phyloP scores from a whole-genome alignment of 2,888 invertebrate genomes.

The Sclerodermus sp. region DNA sequence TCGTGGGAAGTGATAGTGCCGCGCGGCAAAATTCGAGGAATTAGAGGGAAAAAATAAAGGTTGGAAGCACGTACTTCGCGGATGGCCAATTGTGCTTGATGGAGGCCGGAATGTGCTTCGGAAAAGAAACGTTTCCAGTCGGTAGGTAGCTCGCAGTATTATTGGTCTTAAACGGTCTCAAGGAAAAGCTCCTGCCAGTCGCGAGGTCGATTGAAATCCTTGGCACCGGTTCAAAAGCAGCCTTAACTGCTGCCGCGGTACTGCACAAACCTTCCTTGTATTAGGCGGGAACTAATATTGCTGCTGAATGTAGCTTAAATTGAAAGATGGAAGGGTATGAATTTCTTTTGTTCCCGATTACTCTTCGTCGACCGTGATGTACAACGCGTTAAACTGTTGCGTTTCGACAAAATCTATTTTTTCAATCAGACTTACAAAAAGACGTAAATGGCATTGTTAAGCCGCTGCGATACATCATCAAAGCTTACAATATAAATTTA shows the following conservation, averaged over 20 bases:
- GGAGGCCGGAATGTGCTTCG: constrained; percentile 1
- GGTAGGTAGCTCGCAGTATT: constrained; percentile 8
- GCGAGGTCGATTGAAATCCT: constrained; percentile 46
- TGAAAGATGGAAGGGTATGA: too few relatives aligned
- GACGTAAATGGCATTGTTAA: too few relatives aligned
- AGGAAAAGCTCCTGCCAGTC: constrained; percentile 29
- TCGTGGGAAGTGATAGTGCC: too few relatives aligned
- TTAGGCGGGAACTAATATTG: constrained; percentile 10
- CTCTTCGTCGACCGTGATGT: too few relatives aligned
- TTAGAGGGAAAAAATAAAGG: background rate
- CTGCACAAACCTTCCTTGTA: constrained; percentile 10
- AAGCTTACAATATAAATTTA: too few relatives aligned
- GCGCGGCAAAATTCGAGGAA: background rate
- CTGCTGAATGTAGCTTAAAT: background rate
- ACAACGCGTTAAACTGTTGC: too few relatives aligned
- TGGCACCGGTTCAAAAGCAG: constrained; percentile 48
- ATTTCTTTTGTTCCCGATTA: too few relatives aligned
- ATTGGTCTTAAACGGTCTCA: constrained; percentile 33
- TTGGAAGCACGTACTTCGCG: constrained; percentile 11
- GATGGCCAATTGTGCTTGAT: constrained; percentile 7
- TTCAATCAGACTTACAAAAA: too few relatives aligned
- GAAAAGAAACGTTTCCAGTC: constrained; percentile 5
- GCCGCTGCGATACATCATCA: too few relatives aligned
- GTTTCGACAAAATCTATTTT: too few relatives aligned
- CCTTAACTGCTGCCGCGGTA: constrained; percentile 23